Base-by-base conservation (phyloP, 2,888 invertebrate genomes). In the Stegophylla sp. region DNA sequence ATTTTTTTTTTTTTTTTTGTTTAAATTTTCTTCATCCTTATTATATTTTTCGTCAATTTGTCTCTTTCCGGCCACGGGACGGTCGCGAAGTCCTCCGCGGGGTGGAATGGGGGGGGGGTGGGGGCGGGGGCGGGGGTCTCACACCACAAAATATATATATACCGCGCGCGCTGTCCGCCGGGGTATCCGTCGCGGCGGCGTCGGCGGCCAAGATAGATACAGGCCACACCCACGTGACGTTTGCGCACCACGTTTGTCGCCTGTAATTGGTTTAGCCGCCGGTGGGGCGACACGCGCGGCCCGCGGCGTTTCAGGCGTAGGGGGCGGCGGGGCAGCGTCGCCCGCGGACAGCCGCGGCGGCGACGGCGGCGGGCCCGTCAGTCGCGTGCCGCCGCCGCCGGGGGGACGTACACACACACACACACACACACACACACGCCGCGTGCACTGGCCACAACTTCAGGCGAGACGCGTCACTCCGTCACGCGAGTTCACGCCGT, bases 221-320 rank as follows among this genome's bases (percentile, higher is more conserved):
- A 66, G 51, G 71, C 59, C 79, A 79, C 79, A 51, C 79, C 79
- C 71, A 61, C 69, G 9, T 51, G 61, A 79, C 79, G 69, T 69
- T 79, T 79, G 79, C 79, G 79, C 79, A 79, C 69, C 79, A 17
- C 69, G 69, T 69, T 61, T 51, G 79, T 56, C 69, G 71, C 59
- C 61, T 79, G 79, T 79, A 79, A 79, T 79, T 79, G 79, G 79
- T 79, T 79, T 79, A 79, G 79, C 79, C 71, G 77, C 45, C 71
- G 69, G 79, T 59, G 61, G 79, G 79, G 79, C 79, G 79, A 79
- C 79, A 71, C 69, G 71, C 48, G 71, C 71, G 75, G 79, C 79
- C 79, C 79, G 79, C 71, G 79, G 79, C 79, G 75, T 34, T 75
- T 41, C 17, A 51, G 41, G 10, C 34, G n/a, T 10, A 43, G 15